Conservation (phyloP, 2,113 vertebrate species). For the Pituophis catenifer region DNA sequence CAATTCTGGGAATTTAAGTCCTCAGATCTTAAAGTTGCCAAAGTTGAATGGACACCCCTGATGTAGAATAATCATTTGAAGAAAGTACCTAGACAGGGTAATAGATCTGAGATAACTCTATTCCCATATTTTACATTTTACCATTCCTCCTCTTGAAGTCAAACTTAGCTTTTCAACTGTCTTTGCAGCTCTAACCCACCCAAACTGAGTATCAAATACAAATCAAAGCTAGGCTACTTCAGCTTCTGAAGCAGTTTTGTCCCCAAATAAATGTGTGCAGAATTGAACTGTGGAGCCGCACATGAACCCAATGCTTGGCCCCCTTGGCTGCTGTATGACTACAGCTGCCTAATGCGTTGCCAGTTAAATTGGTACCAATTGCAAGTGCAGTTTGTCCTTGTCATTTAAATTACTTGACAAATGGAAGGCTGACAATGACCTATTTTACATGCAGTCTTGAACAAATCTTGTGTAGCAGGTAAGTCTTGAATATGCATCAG, state of each 20-base stretch:
- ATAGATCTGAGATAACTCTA: not conserved
- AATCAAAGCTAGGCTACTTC: not conserved
- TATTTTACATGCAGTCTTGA: slow-evolving; percentile 29
- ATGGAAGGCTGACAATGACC: not conserved
- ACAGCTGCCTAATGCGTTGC: not conserved
- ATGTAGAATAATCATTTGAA: not conserved
- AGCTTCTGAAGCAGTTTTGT: not conserved
- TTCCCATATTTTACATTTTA: not conserved
- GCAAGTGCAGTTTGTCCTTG: not conserved
- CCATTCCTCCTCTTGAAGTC: not conserved
- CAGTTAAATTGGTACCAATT: slow-evolving; percentile 4
- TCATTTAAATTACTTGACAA: slow-evolving; percentile 21
- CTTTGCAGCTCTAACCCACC: not conserved
- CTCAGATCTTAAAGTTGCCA: not conserved
- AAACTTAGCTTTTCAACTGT: not conserved
- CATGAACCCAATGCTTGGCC: not conserved
- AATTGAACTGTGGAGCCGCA: not conserved
- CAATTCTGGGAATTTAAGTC: not conserved
- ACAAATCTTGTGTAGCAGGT: not conserved
- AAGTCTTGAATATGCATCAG: slow-evolving; percentile 38
- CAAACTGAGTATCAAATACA: not conserved
- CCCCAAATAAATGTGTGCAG: not conserved
- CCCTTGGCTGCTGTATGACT: not conserved
- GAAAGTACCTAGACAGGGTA: not conserved
- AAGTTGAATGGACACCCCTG: not conserved